These are phyloP conservation scores for Rhadina sibilatrix DNA, from an alignment of 2,113 vertebrate genomes.

Conservation along the genomic window DNA sequence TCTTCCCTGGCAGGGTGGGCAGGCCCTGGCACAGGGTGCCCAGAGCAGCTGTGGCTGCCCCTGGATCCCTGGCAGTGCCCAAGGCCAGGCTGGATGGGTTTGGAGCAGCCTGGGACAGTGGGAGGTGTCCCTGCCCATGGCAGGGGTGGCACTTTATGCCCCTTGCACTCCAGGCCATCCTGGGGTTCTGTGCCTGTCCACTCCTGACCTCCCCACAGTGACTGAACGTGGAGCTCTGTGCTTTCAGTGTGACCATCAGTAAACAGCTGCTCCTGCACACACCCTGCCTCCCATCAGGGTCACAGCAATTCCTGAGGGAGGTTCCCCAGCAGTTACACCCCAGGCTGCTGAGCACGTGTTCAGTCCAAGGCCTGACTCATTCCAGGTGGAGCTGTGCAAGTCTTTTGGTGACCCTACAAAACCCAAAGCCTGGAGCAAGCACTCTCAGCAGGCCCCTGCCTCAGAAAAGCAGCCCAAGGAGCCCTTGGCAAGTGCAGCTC, in stretches of 20 bases:
- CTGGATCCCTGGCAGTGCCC: not conserved
- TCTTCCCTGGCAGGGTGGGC: rapidly evolving
- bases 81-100: not conserved
- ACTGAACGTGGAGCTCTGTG: rapidly evolving
- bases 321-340: not conserved
- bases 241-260: rapidly evolving
- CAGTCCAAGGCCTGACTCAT: not conserved
- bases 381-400: slow-evolving; percentile 92
- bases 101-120: rapidly evolving
- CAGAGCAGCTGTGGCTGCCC: not conserved
- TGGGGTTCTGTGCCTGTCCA: not conserved
- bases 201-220: rapidly evolving
- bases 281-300: rapidly evolving
- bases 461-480: not conserved
- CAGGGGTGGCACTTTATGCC: not conserved
- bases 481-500: not conserved
- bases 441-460: slow-evolving; percentile 70
- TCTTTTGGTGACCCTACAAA: slow-evolving; percentile 91
- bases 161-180: rapidly evolving
- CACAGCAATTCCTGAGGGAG: rapidly evolving
- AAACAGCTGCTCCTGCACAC: rapidly evolving
- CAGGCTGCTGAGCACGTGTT: rapidly evolving
- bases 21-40: not conserved
- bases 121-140: not conserved
- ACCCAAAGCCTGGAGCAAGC: slow-evolving; percentile 90